Base-by-base conservation (phyloP, 2,888 invertebrate species). In the Nomada fucata region DNA sequence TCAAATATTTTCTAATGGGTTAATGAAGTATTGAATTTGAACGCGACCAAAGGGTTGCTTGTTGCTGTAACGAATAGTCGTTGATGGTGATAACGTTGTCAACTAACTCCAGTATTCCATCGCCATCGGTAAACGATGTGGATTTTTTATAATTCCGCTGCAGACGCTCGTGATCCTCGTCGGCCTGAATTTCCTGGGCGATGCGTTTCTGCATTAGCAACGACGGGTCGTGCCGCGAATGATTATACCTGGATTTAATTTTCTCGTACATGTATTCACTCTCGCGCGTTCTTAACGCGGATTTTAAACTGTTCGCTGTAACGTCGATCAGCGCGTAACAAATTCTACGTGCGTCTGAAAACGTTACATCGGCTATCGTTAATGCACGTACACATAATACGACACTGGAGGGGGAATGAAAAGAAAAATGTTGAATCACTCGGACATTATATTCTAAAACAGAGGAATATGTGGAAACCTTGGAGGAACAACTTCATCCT, bases 251-350 rank as follows among this genome's bases (percentile, higher is more conserved):
- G 2, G 53, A 61, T 23, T 71, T 79, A 13, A 77, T 76, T 44
- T 74, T 67, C 26, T 80, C 78, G 26, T 60, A 71, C 53, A 59
- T 15, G 15, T 65, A 57, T 0, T 79, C 77, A 47, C 15, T 69
- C 20, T 82, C 85, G 11, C 55, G 71, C 0, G 53, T 15, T 20
- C 76, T 83, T 10, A 92, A 60, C 1, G 79, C 83, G 2, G 86
- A 76, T 71, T 92, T 92, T 26, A 93, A 83, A 47, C 88, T 75
- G 10, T 86, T 80, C 11, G 92, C 91, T 1, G 90, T 78, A 3
- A 89, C 65, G 65, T 93, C 92, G 47, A 92, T 91, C 20, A 89
- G 36, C 9, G 83, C 44, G 73, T 86, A 88, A 74, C 92, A 92
- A 26, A 83, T 88, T 86, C 79, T 87, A 13, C 89, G 85, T 59